Evolutionary conservation across 2,113 vertebrate species (phyloP).

Genomic region (Rhabdomys dilectus): DNA sequence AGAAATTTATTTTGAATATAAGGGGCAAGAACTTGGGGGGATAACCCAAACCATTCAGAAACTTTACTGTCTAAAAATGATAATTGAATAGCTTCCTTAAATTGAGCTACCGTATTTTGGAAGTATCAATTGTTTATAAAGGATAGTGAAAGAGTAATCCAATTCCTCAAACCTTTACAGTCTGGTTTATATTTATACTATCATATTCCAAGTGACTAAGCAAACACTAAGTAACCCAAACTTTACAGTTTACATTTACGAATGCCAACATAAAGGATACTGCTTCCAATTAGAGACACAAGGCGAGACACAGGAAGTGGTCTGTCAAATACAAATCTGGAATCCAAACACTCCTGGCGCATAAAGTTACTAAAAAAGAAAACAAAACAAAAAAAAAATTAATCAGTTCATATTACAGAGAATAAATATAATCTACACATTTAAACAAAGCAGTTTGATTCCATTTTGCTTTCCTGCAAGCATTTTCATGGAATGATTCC

Average conservation of each 20-base stretch:
- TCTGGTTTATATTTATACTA: slow-evolving; percentile 3
- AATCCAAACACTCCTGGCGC: slow-evolving; percentile 99
- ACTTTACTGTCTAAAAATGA: slow-evolving; percentile 34
- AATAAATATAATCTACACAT: not conserved
- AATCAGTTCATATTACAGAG: slow-evolving; percentile 57
- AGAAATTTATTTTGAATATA: slow-evolving; percentile 42
- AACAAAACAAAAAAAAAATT: slow-evolving; percentile 33
- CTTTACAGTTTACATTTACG: slow-evolving; percentile 40
- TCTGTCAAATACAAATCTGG: slow-evolving; percentile 97
- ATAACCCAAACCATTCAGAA: slow-evolving; percentile 38
- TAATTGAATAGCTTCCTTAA: slow-evolving; percentile 33
- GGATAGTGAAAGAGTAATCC: not conserved
- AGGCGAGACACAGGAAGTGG: slow-evolving; percentile 97
- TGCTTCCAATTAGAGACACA: slow-evolving; percentile 97
- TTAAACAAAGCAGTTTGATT: slow-evolving; percentile 43
- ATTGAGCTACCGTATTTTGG: not conserved
- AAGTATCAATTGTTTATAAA: slow-evolving; percentile 44
- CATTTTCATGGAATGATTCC: not conserved
- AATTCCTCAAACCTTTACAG: slow-evolving; percentile 42
- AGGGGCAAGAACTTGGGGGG: not conserved
- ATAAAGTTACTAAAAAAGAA: slow-evolving; percentile 94
- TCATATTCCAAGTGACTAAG: slow-evolving; percentile 33
- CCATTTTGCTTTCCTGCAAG: slow-evolving; percentile 53
- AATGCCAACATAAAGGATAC: slow-evolving; percentile 91
- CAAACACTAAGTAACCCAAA: slow-evolving; percentile 47